These are phyloP conservation scores for Cyrtorhinus lividipennis DNA, from an alignment of 1,140 invertebrate genomes.

Conservation along the genomic window DNA sequence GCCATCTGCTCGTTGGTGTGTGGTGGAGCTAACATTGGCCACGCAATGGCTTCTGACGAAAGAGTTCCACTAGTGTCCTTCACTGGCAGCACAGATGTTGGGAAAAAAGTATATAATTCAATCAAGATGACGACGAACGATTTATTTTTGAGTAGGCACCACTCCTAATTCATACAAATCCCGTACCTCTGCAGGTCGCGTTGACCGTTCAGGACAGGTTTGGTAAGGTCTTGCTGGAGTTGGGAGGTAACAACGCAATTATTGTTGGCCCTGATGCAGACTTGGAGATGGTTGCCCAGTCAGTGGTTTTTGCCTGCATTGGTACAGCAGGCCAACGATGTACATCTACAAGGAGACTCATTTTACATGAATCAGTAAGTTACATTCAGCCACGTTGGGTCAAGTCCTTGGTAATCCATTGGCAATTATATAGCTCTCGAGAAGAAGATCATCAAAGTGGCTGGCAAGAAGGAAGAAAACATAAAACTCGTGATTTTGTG, in stretches of 20 bases:
- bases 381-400: too few relatives aligned
- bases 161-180: too few relatives aligned
- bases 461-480: too few relatives aligned
- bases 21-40: slow-evolving; percentile 77
- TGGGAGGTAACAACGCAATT: slow-evolving; percentile 96
- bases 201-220: slow-evolving; percentile 84
- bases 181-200: slow-evolving; percentile 47
- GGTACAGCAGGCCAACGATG: slow-evolving; percentile 96
- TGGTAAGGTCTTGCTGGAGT: slow-evolving; percentile 79
- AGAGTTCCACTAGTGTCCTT: slow-evolving; percentile 75
- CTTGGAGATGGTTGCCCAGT: slow-evolving; percentile 74
- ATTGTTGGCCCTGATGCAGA: slow-evolving; percentile 74
- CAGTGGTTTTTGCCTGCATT: slow-evolving; percentile 88
- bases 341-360: slow-evolving; percentile 72
- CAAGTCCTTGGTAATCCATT: too few relatives aligned
- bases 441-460: too few relatives aligned
- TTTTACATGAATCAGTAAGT: slow-evolving; percentile 59
- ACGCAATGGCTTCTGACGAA: slow-evolving; percentile 64
- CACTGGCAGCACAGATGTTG: slow-evolving; percentile 80
- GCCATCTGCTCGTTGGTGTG: slow-evolving; percentile 74
- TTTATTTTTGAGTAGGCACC: too few relatives aligned
- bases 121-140: too few relatives aligned
- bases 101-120: slow-evolving; percentile 54
- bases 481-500: too few relatives aligned
- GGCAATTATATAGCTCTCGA: too few relatives aligned